Conservation (phyloP, 1,140 invertebrate genomes). For the Bicyclus anynana region DNA sequence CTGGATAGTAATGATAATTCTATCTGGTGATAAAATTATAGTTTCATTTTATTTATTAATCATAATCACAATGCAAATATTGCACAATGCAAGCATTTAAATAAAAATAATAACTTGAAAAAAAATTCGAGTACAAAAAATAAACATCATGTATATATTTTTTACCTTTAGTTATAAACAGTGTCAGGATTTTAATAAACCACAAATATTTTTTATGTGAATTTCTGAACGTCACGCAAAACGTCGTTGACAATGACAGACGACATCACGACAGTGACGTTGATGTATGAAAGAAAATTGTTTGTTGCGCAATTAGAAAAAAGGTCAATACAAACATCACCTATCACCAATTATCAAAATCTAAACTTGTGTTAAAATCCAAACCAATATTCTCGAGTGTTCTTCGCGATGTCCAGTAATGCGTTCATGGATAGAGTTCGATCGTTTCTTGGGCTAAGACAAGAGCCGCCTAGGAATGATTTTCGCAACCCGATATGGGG, state of each 20-base stretch:
- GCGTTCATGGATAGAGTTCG: constrained; percentile 55
- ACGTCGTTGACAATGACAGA: not conserved
- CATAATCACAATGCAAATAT: too few relatives aligned
- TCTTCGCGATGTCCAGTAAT: constrained; percentile 34
- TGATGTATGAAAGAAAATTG: constrained; percentile 17
- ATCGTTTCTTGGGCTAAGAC: constrained; percentile 53
- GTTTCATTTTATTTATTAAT: too few relatives aligned
- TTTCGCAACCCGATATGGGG: constrained; percentile 70
- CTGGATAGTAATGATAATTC: too few relatives aligned
- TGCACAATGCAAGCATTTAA: too few relatives aligned
- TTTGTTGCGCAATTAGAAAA: constrained; percentile 62
- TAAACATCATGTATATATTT: too few relatives aligned
- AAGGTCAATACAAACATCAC: constrained; percentile 20
- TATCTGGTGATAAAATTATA: too few relatives aligned
- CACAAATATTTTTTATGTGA: too few relatives aligned
- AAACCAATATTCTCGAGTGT: constrained; percentile 12
- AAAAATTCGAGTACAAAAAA: too few relatives aligned
- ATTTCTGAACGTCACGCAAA: not conserved
- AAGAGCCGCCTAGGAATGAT: constrained; percentile 57
- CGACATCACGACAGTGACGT: too few relatives aligned
- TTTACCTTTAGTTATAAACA: too few relatives aligned
- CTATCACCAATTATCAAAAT: not conserved
- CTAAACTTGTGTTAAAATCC: not conserved
- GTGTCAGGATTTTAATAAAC: too few relatives aligned
- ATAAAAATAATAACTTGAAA: too few relatives aligned